Conservation (phyloP, 2,797 vertebrate species). For the Coreius guichenoti region DNA sequence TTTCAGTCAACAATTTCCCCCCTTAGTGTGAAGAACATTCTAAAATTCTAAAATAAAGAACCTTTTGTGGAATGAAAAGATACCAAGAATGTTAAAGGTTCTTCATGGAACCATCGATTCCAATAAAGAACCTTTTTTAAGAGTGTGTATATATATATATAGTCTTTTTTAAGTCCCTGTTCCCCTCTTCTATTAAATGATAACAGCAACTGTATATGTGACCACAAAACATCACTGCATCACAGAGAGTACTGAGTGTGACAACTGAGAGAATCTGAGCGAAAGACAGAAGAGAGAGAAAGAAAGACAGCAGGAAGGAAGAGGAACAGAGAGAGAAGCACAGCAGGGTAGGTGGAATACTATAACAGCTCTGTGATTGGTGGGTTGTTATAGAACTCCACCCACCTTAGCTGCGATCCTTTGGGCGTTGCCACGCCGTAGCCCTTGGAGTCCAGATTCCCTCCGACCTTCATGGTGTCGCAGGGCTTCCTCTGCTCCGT, state of each 20-base stretch:
- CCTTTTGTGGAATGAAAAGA: too few species aligned
- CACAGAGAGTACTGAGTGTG: conserved; percentile 64
- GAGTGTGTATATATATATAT: too few species aligned
- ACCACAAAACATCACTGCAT: conserved; percentile 14
- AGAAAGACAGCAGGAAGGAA: not conserved
- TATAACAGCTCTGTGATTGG: conserved; percentile 92
- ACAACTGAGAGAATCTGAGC: conserved; percentile 53
- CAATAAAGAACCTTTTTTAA: too few species aligned
- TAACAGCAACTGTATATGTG: not conserved
- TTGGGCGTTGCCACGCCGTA: conserved; percentile 98
- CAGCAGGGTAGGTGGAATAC: conserved; percentile 99
- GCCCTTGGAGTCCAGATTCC: conserved; percentile 99
- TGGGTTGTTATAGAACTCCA: conserved; percentile 99
- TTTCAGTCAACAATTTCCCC: too few species aligned
- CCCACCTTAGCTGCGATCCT: conserved; percentile 99
- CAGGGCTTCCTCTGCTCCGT: conserved; percentile 99
- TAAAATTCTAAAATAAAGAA: too few species aligned
- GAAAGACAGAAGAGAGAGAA: conserved; percentile 34
- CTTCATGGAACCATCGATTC: too few species aligned
- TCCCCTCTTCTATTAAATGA: not conserved
- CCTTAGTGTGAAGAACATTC: too few species aligned
- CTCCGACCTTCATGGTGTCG: conserved; percentile 99
- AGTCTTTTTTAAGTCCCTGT: not conserved
- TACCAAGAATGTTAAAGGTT: too few species aligned
- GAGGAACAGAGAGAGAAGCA: conserved; percentile 80